Base-by-base conservation (phyloP, 2,888 invertebrate genomes). In the Stramonita haemastoma region DNA sequence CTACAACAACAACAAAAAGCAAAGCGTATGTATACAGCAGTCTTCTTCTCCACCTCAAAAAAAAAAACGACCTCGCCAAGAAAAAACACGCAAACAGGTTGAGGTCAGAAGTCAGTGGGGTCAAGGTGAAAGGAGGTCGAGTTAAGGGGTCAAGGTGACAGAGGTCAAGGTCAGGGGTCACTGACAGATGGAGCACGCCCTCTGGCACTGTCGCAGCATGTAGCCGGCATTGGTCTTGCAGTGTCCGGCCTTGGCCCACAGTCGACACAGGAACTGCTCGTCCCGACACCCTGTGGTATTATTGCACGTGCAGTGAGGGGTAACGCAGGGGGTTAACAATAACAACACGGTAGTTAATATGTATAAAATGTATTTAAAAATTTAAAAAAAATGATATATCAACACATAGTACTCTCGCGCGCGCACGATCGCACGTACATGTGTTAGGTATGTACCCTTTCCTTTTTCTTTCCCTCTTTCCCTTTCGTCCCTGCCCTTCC, bases 161-260 rank as follows among this genome's bases (percentile, higher is more conserved):
- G 2, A 1, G 6, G 22, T 79, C 29, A 36, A 0, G 57, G 15
- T 36, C 77, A 70, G n/a, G 87, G 46, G 84, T 89, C 89, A 89
- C 56, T 85, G 56, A 70, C 93, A 93, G 4, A 88, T 89, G 19
- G 90, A 88, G 89, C 93, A 93, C 22, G 93, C 91, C 32, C 90
- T 91, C 85, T 92, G 91, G 88, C 93, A 93, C 70, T 92, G 88
- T 13, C 91, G 90, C 79, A 92, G 87, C 93, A 93, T 93, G 87
- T 92, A 93, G 22, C 89, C 83, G 0, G 93, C 88, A 87, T 93
- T 93, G 6, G 84, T 70, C 8, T 57, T 60, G 79, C 93, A 93
- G 60, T 92, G 91, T 0, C 91, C 90, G 4, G 90, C 90, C 29
- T 91, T 91, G 26, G 93, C 93, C 93, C 93, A 93, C 22, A 90